phyloP scores from a whole-genome alignment of 2,888 invertebrate genomes.

The Hirudinaria manillensis region DNA sequence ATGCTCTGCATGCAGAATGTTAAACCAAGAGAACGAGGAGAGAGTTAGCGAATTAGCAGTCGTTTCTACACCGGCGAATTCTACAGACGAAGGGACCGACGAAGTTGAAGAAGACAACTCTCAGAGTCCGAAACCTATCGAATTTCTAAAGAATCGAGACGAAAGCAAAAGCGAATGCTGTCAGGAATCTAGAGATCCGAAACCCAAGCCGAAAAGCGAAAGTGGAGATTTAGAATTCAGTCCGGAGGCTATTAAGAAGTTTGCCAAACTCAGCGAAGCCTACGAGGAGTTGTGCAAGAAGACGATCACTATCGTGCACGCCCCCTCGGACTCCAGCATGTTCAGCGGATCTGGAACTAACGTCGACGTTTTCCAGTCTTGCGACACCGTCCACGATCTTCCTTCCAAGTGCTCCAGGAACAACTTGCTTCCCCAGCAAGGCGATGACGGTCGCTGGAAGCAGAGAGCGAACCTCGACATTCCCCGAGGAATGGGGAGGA shows the following conservation, averaged over 20 bases:
- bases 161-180: no score
- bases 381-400: neutral
- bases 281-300: constrained; percentile 18
- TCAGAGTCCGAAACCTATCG: no score
- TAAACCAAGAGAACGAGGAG: no score
- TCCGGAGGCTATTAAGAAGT: neutral
- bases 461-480: neutral
- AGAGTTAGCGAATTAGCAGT: no score
- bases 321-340: neutral
- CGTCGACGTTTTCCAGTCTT: neutral
- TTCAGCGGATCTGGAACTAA: neutral
- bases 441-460: neutral
- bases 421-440: neutral
- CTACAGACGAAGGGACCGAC: no score
- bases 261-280: constrained; percentile 11
- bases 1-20: no score
- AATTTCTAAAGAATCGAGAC: no score
- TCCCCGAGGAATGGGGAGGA: neutral
- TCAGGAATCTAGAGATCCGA: no score
- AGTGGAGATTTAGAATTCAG: no score
- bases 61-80: no score
- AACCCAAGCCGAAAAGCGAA: no score
- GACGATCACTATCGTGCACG: constrained; percentile 7
- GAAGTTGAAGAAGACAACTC: no score
- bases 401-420: neutral